Evolutionary conservation across 1,140 invertebrate genomes (phyloP).

Genomic region (Cydia amplana): DNA sequence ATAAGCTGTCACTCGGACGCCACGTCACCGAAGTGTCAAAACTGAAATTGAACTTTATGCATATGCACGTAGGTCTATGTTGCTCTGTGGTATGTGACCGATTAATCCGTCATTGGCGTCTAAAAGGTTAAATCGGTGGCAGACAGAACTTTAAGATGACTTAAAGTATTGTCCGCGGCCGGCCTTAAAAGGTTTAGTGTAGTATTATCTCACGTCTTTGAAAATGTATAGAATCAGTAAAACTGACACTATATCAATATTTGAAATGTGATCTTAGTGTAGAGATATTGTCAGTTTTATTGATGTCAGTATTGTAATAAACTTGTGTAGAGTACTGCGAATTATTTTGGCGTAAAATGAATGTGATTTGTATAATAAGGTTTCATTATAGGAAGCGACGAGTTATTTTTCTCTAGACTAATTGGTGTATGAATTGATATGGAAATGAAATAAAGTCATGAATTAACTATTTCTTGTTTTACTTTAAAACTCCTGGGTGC

Average conservation of each 20-base stretch:
- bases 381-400: constrained; percentile 56
- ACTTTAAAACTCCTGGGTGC: constrained; percentile 35
- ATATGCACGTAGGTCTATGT: no score
- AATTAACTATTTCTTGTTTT: constrained; percentile 60
- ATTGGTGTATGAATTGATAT: constrained; percentile 68
- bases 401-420: constrained; percentile 64
- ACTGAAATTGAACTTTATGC: no score
- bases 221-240: neutral
- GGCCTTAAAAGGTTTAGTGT: constrained; percentile 20
- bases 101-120: no score
- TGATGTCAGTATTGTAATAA: constrained; percentile 48
- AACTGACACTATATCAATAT: constrained; percentile 19
- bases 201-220: constrained; percentile 27
- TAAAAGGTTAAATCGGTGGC: neutral
- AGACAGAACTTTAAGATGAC: neutral
- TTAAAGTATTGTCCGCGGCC: neutral
- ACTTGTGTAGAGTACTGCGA: constrained; percentile 53
- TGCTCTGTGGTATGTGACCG: no score
- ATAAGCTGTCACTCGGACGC: no score
- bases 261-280: constrained; percentile 30
- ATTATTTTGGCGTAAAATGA: constrained; percentile 63
- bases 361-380: constrained; percentile 72
- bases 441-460: constrained; percentile 70
- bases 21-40: no score
- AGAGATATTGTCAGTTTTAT: constrained; percentile 41